These are phyloP conservation scores for Periophthalmus magnuspinnatus DNA, from an alignment of 2,797 vertebrate species.

Conservation along the genomic window DNA sequence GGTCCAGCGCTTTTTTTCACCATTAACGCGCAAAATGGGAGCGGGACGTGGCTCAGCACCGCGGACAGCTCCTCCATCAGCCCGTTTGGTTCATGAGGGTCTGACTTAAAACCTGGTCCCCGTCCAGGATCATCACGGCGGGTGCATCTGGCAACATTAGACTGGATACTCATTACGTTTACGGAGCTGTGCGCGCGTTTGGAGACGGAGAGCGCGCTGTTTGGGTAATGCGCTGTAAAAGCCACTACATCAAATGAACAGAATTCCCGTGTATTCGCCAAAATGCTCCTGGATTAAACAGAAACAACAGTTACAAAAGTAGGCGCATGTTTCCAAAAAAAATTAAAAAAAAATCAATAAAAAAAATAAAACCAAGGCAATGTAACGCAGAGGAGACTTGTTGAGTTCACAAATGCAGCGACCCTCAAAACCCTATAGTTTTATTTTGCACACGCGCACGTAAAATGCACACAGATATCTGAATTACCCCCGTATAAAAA, in stretches of 20 bases:
- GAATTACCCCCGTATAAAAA: no score
- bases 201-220: neutral
- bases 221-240: neutral
- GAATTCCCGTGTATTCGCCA: neutral
- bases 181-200: neutral
- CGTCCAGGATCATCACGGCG: constrained; percentile 5
- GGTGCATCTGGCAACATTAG: neutral
- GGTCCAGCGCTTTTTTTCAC: constrained; percentile 13
- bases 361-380: no score
- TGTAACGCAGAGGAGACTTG: neutral
- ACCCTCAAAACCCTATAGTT: no score
- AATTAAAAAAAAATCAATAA: no score
- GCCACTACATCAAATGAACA: neutral
- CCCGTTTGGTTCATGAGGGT: neutral
- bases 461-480: no score
- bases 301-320: neutral
- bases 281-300: neutral
- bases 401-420: neutral
- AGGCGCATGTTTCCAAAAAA: neutral
- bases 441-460: no score
- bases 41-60: constrained; percentile 39
- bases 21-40: constrained; percentile 6
- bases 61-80: constrained; percentile 37
- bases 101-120: neutral
- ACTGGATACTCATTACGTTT: neutral